A percentile compares a stretch with the other conserved stretches of the same genome.
These are phyloP conservation scores for Cyanoderma ruficeps DNA, from an alignment of 2,113 vertebrate species.

Conservation along the genomic window DNA sequence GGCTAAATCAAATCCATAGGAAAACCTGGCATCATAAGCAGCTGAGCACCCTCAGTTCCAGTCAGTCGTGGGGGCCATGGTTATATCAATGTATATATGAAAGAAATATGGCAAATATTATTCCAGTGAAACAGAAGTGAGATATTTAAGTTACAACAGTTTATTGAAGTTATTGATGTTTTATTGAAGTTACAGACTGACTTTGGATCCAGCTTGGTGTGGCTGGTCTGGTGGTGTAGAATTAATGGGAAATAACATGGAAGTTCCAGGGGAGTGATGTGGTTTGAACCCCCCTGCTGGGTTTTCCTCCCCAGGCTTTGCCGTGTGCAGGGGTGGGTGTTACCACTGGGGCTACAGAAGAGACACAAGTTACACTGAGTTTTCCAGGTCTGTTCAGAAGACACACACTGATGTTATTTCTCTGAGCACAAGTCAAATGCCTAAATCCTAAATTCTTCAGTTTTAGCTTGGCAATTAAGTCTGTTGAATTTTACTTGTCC, in stretches of 20 bases:
- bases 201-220: neutral
- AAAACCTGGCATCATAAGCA: neutral
- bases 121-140: neutral
- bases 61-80: neutral
- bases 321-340: neutral
- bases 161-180: neutral
- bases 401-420: neutral
- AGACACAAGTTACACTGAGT: neutral
- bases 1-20: neutral
- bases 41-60: neutral
- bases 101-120: neutral
- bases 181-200: neutral
- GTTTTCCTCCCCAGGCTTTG: accelerated
- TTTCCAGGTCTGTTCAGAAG: neutral
- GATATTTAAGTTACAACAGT: neutral
- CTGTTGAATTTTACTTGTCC: neutral
- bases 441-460: neutral
- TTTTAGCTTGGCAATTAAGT: neutral
- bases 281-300: accelerated
- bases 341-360: neutral
- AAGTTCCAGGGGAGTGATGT: neutral
- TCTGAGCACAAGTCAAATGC: neutral
- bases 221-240: neutral
- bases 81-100: neutral
- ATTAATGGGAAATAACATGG: neutral